Evolutionary conservation across 37 sponge, comb jelly and placozoan genomes (phyloP).

Genomic region (Cliona cf. orientalis): DNA sequence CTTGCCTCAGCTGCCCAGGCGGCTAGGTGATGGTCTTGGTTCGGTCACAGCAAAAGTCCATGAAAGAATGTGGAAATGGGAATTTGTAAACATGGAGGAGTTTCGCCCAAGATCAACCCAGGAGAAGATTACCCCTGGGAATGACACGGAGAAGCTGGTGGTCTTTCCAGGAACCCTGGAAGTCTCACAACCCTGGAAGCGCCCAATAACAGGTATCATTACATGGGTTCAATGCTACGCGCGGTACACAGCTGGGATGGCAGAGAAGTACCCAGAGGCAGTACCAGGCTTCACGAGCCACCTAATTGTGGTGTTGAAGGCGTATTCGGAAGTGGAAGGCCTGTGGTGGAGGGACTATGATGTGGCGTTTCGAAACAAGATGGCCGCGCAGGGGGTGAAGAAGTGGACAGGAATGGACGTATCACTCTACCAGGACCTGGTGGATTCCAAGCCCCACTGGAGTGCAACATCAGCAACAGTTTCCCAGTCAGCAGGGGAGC

Average conservation of each 20-base stretch:
- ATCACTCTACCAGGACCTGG: constrained; percentile 12
- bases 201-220: background rate
- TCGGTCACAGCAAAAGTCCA: background rate
- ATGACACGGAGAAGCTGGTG: constrained; percentile 13
- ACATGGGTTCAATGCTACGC: constrained; percentile 11
- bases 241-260: constrained; percentile 15
- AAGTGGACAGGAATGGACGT: constrained; percentile 13
- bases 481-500: background rate
- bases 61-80: constrained; percentile 9
- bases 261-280: background rate
- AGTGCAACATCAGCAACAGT: background rate
- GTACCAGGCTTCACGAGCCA: constrained; percentile 23
- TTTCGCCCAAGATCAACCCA: background rate
- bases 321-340: constrained; percentile 3
- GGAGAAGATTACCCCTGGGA: background rate
- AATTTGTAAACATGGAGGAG: constrained; percentile 8
- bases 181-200: background rate
- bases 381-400: constrained; percentile 10
- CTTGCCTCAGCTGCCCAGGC: background rate
- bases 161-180: constrained; percentile 4
- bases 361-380: constrained; percentile 11
- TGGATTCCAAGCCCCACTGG: background rate
- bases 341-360: constrained; percentile 11
- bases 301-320: constrained; percentile 9
- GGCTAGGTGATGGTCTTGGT: constrained; percentile 27